phyloP scores from a whole-genome alignment of 2,888 invertebrate species.

The Heliconius erato region DNA sequence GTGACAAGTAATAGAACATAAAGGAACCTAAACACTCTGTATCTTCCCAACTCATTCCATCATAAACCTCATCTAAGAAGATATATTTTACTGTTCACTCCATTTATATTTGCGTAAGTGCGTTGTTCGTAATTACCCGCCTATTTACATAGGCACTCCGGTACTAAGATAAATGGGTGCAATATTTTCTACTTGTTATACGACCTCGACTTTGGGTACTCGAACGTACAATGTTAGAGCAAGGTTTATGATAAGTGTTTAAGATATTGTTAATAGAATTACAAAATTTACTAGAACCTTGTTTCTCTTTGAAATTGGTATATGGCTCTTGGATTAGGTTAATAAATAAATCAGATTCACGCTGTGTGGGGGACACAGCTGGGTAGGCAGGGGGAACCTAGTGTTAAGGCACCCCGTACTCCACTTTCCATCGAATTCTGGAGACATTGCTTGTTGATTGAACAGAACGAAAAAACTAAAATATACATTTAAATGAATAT shows the following conservation, averaged over 20 bases:
- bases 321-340: conserved; percentile 49
- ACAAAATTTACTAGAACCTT: conserved; percentile 22
- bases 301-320: conserved; percentile 29
- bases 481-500: too few relatives aligned
- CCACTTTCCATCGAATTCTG: too few relatives aligned
- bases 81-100: conserved; percentile 41
- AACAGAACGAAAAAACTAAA: too few relatives aligned
- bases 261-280: conserved; percentile 32
- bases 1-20: not conserved
- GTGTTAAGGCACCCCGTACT: too few relatives aligned
- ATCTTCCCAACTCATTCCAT: conserved; percentile 12
- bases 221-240: conserved; percentile 28
- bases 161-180: conserved; percentile 63
- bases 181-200: conserved; percentile 60
- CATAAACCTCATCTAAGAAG: conserved; percentile 23
- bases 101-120: conserved; percentile 47
- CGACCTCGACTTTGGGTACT: conserved; percentile 48
- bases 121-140: conserved; percentile 60
- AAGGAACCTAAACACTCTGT: not conserved
- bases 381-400: too few relatives aligned
- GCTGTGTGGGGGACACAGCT: too few relatives aligned
- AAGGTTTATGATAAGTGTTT: conserved; percentile 20
- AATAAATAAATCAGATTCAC: conserved; percentile 36
- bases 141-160: conserved; percentile 60
- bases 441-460: too few relatives aligned